Evolutionary conservation across 1,140 invertebrate species (phyloP), one percentile per base, ranked within the genome.

Genomic region (Drosophila repletoides): DNA sequence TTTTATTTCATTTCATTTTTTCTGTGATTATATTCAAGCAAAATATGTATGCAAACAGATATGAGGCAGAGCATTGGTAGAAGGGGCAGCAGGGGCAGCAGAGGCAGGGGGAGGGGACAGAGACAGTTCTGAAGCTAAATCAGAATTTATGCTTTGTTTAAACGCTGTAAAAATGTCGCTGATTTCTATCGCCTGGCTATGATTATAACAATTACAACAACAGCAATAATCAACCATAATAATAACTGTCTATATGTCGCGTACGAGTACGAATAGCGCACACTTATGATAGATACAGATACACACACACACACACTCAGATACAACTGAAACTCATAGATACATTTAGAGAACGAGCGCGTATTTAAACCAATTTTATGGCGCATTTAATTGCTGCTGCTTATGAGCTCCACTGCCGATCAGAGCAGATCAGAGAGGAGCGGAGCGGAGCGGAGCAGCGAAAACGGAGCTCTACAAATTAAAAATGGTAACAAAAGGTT

Each of bases 401-500:
- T 84, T 84, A 84, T 80, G 59, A 86, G 77, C 74, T 72, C 67
- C 60, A 36, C n/a, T n/a, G n/a, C n/a, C n/a, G n/a, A n/a, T n/a
- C n/a, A n/a, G n/a, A n/a, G n/a, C n/a, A n/a, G n/a, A n/a, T n/a
- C n/a, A n/a, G n/a, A n/a, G n/a, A n/a, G n/a, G n/a, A n/a, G n/a
- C n/a, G n/a, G n/a, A n/a, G n/a, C n/a, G n/a, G n/a, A n/a, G n/a
- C n/a, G n/a, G n/a, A n/a, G 19, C 55, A 45, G 52, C 48, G 53
- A 1, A 22, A 59, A 34, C 41, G 28, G 21, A 45, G 48, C 33
- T 55, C 46, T 34, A 29, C 74, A 86, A 86, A 87, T 81, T 81
- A 86, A 86, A 87, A 87, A 86, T 80, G 81, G 63, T 86, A 86
- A 86, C 80, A 86, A 86, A 86, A 86, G 80, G 80, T 86, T 86